Evolutionary conservation across 2,797 vertebrate species (phyloP).

Genomic region (Heterohyrax brucei): DNA sequence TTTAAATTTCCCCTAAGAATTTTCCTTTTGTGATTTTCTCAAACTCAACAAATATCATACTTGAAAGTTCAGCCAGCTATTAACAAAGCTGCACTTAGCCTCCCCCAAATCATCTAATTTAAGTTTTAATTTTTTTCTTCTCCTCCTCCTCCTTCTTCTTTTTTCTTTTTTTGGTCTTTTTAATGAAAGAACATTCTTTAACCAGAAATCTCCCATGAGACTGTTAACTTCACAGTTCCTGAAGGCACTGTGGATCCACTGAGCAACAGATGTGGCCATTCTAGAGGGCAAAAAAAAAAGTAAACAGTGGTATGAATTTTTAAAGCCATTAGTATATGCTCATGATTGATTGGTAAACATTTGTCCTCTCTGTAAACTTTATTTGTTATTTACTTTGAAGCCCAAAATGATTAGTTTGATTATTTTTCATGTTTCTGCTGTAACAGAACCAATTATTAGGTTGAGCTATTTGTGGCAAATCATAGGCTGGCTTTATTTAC

Average conservation of each 20-base stretch:
- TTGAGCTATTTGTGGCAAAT: background rate
- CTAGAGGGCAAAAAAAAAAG: slow-evolving; percentile 87
- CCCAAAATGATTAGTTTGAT: background rate
- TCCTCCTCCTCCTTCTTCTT: slow-evolving; percentile 10
- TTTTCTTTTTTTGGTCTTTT: slow-evolving; percentile 95
- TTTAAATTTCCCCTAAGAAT: slow-evolving; percentile 85
- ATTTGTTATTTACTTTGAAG: background rate
- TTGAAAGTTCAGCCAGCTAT: slow-evolving; percentile 81
- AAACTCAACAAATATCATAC: slow-evolving; percentile 84
- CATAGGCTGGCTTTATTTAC: background rate
- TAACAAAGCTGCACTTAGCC: slow-evolving; percentile 85
- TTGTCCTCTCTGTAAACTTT: background rate
- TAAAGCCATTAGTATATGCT: slow-evolving; percentile 8
- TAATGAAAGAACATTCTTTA: slow-evolving; percentile 90
- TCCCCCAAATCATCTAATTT: slow-evolving; percentile 89
- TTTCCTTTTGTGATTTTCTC: slow-evolving; percentile 84
- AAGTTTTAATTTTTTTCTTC: slow-evolving; percentile 90
- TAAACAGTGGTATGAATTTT: slow-evolving; percentile 75
- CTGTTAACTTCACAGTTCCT: slow-evolving; percentile 93
- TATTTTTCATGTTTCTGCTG: background rate
- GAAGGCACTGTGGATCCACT: slow-evolving; percentile 99
- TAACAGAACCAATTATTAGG: background rate
- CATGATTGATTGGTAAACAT: background rate
- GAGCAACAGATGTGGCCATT: slow-evolving; percentile 99
- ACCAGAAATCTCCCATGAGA: slow-evolving; percentile 88